A percentile compares a stretch with the other conserved stretches of the same genome.
Evolutionary conservation across 2,888 invertebrate genomes (phyloP).

Genomic region (Microctonus aethiopoides): DNA sequence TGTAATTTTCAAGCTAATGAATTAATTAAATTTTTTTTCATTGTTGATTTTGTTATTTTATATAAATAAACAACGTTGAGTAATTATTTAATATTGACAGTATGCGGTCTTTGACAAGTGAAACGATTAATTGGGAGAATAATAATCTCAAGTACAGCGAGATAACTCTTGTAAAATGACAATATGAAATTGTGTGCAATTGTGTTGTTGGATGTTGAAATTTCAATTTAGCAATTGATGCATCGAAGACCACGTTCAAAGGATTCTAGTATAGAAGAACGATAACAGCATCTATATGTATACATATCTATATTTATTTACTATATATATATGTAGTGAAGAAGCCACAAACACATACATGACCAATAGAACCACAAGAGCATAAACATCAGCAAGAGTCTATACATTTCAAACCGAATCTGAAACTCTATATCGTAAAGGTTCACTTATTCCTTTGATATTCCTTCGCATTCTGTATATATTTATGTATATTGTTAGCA

Average conservation of each 20-base stretch:
- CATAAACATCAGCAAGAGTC: conserved; percentile 38
- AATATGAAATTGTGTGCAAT: conserved; percentile 46
- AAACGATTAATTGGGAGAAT: not conserved
- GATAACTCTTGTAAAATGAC: conserved; percentile 34
- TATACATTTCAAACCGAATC: conserved; percentile 56
- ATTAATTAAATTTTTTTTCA: too few species aligned
- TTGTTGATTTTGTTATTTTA: too few species aligned
- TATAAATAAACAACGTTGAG: too few species aligned
- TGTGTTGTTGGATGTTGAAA: conserved; percentile 58
- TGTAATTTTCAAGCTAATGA: too few species aligned
- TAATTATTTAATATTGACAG: not conserved
- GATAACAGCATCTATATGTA: conserved; percentile 26
- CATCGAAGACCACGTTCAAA: conserved; percentile 46
- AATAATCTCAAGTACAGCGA: not conserved
- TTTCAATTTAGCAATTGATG: conserved; percentile 63
- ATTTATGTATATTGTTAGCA: conserved; percentile 64
- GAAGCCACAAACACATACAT: conserved; percentile 30
- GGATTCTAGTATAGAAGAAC: conserved; percentile 30
- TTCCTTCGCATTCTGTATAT: conserved; percentile 37
- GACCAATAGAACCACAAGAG: conserved; percentile 49
- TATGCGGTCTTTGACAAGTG: not conserved
- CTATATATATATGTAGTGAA: conserved; percentile 24
- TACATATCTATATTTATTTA: too few species aligned
- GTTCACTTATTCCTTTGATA: conserved; percentile 64
- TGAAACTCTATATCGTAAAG: conserved; percentile 63